Evolutionary conservation across 2,113 vertebrate species (phyloP).

Genomic region (Isichthys henryi): DNA sequence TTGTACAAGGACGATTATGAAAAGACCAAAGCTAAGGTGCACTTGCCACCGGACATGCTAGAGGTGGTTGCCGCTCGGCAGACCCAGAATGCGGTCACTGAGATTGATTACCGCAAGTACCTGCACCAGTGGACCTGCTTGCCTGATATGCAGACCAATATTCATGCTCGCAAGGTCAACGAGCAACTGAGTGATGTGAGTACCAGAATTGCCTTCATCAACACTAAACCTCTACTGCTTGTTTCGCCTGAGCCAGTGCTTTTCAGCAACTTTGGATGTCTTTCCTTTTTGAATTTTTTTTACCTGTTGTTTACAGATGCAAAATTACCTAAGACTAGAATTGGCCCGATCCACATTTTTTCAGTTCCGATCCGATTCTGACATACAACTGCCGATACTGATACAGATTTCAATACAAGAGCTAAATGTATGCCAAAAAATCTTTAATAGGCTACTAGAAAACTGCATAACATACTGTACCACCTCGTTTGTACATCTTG

Average conservation of each 20-base stretch:
- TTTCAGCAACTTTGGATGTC: neutral
- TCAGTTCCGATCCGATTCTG: too few species aligned
- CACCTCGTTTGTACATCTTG: too few species aligned
- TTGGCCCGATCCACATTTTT: too few species aligned
- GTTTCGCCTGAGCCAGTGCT: too few species aligned
- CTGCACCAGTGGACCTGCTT: slow-evolving; percentile 90
- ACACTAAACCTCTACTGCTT: neutral
- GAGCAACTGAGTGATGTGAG: slow-evolving; percentile 95
- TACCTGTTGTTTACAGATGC: neutral
- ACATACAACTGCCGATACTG: too few species aligned
- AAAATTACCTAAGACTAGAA: neutral
- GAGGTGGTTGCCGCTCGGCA: slow-evolving; percentile 79
- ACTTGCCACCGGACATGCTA: slow-evolving; percentile 85
- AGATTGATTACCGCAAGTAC: slow-evolving; percentile 78
- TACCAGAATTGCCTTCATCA: slow-evolving; percentile 11
- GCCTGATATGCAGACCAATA: slow-evolving; percentile 79
- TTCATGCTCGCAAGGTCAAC: slow-evolving; percentile 84
- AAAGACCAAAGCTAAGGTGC: slow-evolving; percentile 87
- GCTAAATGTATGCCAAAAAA: too few species aligned
- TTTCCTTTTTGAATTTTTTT: neutral
- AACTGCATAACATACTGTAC: too few species aligned
- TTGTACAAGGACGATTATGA: slow-evolving; percentile 84
- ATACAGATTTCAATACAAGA: too few species aligned
- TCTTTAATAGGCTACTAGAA: too few species aligned
- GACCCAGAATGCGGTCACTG: slow-evolving; percentile 81